A percentile compares a stretch with the other conserved stretches of the same genome.
Evolutionary conservation across 2,888 invertebrate species (phyloP).

Genomic region (Uloborus plumipes): DNA sequence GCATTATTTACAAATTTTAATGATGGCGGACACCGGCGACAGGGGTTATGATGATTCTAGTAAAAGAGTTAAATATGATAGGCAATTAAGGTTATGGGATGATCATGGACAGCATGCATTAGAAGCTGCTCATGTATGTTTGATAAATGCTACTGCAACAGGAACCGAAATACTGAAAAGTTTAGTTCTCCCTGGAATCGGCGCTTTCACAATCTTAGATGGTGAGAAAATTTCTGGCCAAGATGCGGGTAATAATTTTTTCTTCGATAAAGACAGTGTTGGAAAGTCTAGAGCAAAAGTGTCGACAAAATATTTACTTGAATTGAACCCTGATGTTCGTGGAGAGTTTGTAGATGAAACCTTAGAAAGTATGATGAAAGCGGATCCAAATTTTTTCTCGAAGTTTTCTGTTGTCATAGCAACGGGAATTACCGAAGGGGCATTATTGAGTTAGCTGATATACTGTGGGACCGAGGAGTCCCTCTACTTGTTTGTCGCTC

Average conservation of each 20-base stretch:
- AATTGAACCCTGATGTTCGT: slow-evolving; percentile 92
- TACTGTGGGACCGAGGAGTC: slow-evolving; percentile 87
- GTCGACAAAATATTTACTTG: slow-evolving; percentile 84
- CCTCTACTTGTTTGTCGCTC: slow-evolving; percentile 89
- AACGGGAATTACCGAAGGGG: slow-evolving; percentile 81
- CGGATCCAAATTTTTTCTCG: slow-evolving; percentile 87
- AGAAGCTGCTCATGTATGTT: slow-evolving; percentile 90
- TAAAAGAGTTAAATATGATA: slow-evolving; percentile 54
- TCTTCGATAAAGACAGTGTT: slow-evolving; percentile 84
- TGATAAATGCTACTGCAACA: slow-evolving; percentile 92
- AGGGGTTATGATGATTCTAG: slow-evolving; percentile 39
- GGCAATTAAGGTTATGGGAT: slow-evolving; percentile 88
- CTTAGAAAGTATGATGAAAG: slow-evolving; percentile 84
- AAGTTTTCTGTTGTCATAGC: slow-evolving; percentile 89
- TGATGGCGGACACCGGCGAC: slow-evolving; percentile 40
- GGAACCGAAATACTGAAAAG: slow-evolving; percentile 97
- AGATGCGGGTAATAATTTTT: slow-evolving; percentile 97
- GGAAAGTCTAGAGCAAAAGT: slow-evolving; percentile 88
- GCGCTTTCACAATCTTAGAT: slow-evolving; percentile 93
- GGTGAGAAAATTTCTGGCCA: slow-evolving; percentile 88
- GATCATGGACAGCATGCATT: slow-evolving; percentile 94
- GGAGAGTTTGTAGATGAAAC: slow-evolving; percentile 91
- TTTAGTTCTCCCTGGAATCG: slow-evolving; percentile 90
- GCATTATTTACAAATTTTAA: neutral
- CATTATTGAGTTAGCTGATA: slow-evolving; percentile 81